phyloP scores from a whole-genome alignment of 2,113 vertebrate genomes.

The Elachura formosa region DNA sequence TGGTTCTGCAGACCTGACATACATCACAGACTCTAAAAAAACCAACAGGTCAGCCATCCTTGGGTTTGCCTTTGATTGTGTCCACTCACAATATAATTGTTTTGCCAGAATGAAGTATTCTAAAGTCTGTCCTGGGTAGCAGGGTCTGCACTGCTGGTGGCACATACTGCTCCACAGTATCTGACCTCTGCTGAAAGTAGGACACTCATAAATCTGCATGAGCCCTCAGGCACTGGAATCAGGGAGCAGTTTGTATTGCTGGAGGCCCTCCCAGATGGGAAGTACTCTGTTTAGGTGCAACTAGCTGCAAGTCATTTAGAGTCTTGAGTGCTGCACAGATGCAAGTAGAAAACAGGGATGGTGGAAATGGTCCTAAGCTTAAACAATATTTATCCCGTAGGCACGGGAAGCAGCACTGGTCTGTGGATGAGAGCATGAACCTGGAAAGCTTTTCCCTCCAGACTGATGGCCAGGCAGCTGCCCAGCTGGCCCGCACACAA shows the following conservation, averaged over 20 bases:
- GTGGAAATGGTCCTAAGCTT: neutral
- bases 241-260: neutral
- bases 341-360: neutral
- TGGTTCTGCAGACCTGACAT: neutral
- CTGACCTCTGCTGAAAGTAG: neutral
- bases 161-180: neutral
- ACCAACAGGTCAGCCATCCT: slow-evolving; percentile 69
- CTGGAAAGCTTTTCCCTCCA: slow-evolving; percentile 39
- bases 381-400: slow-evolving; percentile 46
- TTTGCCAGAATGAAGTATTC: neutral
- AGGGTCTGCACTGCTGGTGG: neutral
- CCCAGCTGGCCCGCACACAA: slow-evolving; percentile 77
- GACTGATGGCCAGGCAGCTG: slow-evolving; percentile 67
- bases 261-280: neutral
- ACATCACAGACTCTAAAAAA: neutral
- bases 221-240: neutral
- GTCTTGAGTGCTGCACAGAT: neutral
- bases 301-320: neutral
- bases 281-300: neutral
- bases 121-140: neutral
- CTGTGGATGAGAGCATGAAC: slow-evolving; percentile 64
- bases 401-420: slow-evolving; percentile 53
- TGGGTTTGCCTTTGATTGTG: neutral
- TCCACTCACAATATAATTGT: neutral
- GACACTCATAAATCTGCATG: rapidly evolving